Base-by-base conservation (phyloP, 2,888 invertebrate genomes). In the Heliconius erato region DNA sequence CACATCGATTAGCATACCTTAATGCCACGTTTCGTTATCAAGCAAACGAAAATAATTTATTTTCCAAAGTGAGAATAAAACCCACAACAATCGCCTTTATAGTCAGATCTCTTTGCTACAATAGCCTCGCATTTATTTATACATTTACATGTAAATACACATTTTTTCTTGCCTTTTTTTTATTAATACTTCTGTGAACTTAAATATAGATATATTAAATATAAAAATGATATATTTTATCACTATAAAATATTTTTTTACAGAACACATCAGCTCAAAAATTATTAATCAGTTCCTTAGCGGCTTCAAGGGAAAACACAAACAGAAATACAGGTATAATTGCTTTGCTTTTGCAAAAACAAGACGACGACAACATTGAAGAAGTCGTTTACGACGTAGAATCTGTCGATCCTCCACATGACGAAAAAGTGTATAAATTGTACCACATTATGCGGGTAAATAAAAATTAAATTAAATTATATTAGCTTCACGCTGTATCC, bases 361-460 rank as follows among this genome's bases (percentile, higher is more conserved):
- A 74, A 16, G 12, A 63, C 28, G 68, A 69, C 26, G 11, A 63
- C 28, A 68, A 69, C 32, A 7, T 32, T 3, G 49, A 79, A n/a
- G 19, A 84, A 16, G 16, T 16, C 72, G 44, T 49, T 16, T 49
- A 74, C 32, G 79, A 80, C 3, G 63, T 83, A 5, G 67, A 79
- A 11, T 67, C 84, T 11, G 26, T 85, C 0, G 79, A 77, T 12
- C 81, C 84, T 26, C 82, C 84, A 1, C 68, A 84, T 44, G 86
- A 88, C 19, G 84, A 86, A 26, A 84, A 85, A 16, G 85, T 87
- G 0, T 88, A 88, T 54, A 44, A 84, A 35, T 67, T 88, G 12
- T 88, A 87, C 72, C 85, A 87, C 79, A 72, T 85, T 19, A 82
- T 88, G 80, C 85, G 87, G 82, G 88, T 88, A 85, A 49, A 19